Evolutionary conservation across 23 tunicate genomes (phyloP), one percentile per base, ranked within the genome.

Genomic region (Pegea sp.): DNA sequence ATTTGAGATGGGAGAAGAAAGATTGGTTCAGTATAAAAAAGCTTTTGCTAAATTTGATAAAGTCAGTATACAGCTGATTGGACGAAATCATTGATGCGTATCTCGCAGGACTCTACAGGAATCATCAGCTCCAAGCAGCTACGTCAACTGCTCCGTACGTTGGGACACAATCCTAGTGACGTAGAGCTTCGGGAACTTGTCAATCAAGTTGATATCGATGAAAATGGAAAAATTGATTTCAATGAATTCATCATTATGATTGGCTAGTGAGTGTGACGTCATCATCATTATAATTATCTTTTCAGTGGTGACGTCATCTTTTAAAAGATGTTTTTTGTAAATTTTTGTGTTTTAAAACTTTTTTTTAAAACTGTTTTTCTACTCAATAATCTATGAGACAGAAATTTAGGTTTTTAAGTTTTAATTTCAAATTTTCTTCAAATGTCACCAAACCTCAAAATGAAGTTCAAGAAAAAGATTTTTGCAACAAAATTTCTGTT

Each of bases 171-270:
- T 44, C 95, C 95, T 30, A 75, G 72, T 29, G 95, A 84, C 49
- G 66, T 48, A 18, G 95, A 71, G 44, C 70, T 84, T 16, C 70
- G 84, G 50, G 95, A 84, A 52, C 57, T 84, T 2, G 72, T 84
- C 52, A 84, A 84, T 51, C 95, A 84, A 52, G 95, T 84, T 27
- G 95, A 84, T 50, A 68, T 84, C 72, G 95, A 84, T 34, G 95
- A 84, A 63, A 84, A 84, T 51, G 95, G 95, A 68, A 84, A 84
- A 52, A 84, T 84, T 28, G 95, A 84, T 57, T 84, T 84, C 30
- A 84, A 84, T 28, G 95, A 84, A 52, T 84, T 84, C 52, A 84
- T 84, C 63, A 84, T 84, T 43, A 73, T 74, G 81, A 68, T 84
- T 31, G 95, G 76, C 43, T 67, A 73, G 95, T 84, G 56, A 74